phyloP scores from a whole-genome alignment of 2,113 vertebrate species.

The Sitta europaea region DNA sequence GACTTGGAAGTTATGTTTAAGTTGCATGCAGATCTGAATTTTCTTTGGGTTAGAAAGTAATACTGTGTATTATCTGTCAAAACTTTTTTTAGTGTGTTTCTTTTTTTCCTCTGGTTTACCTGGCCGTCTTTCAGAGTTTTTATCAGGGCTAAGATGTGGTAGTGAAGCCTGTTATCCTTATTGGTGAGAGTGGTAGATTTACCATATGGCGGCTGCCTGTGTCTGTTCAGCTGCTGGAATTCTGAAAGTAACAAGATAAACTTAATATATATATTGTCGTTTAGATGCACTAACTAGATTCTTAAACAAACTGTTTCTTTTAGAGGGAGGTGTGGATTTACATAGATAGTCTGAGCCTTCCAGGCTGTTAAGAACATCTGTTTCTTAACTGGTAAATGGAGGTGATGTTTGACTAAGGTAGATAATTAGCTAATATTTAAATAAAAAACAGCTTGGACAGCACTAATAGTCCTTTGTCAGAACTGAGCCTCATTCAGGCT shows the following conservation, averaged over 20 bases:
- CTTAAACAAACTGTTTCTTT: background rate
- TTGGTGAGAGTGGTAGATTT: background rate
- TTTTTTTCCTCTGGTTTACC: background rate
- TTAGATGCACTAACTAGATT: background rate
- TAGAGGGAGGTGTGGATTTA: background rate
- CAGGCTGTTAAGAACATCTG: background rate
- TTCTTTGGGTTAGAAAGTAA: background rate
- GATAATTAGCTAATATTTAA: background rate
- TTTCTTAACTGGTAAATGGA: background rate
- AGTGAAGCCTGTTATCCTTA: background rate
- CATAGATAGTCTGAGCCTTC: background rate
- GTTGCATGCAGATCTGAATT: background rate
- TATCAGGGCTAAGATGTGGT: background rate
- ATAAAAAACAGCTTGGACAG: background rate
- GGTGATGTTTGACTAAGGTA: background rate
- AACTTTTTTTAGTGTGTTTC: accelerated
- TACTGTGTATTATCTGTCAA: background rate
- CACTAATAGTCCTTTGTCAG: background rate
- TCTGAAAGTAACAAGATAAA: background rate
- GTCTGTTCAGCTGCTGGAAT: background rate
- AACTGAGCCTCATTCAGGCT: background rate
- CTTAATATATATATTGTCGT: background rate
- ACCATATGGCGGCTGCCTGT: background rate
- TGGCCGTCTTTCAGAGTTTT: background rate
- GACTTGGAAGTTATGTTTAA: background rate